Percentiles rank a stretch among this genome's conserved stretches.
Conservation (phyloP, 2,888 invertebrate genomes). For the Buathra laborator region DNA sequence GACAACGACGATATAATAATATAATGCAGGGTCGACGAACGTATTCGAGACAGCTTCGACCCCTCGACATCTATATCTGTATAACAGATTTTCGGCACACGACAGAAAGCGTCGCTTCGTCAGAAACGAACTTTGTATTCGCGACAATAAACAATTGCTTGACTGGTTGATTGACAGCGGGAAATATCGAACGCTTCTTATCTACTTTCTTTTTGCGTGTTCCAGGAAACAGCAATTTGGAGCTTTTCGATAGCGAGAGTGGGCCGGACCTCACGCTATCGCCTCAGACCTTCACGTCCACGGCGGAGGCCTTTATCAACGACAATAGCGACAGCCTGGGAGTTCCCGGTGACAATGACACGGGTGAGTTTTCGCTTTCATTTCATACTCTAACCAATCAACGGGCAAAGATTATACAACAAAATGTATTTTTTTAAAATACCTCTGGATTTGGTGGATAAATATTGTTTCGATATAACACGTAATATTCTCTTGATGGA, state of each 20-base stretch:
- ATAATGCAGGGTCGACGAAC: slow-evolving; percentile 62
- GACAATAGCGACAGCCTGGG: slow-evolving; percentile 89
- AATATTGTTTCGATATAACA: neutral
- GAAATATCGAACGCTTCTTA: neutral
- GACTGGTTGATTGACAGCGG: neutral
- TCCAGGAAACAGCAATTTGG: slow-evolving; percentile 85
- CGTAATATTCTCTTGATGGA: neutral
- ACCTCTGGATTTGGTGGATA: neutral
- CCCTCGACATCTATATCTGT: slow-evolving; percentile 1
- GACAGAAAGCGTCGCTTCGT: neutral
- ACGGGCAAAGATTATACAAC: neutral
- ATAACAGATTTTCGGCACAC: neutral
- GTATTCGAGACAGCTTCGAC: slow-evolving; percentile 68
- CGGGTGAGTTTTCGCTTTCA: slow-evolving; percentile 85
- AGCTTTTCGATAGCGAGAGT: slow-evolving; percentile 88
- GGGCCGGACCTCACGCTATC: slow-evolving; percentile 88
- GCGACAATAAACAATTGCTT: neutral
- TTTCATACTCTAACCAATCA: neutral
- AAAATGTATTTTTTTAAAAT: neutral
- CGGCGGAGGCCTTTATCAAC: slow-evolving; percentile 88
- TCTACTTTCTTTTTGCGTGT: slow-evolving; percentile 59
- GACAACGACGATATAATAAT: slow-evolving; percentile 62
- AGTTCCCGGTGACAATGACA: slow-evolving; percentile 87
- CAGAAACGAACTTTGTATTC: neutral
- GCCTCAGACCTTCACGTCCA: slow-evolving; percentile 88